Evolutionary conservation across 2,797 vertebrate species (phyloP).

Genomic region (Acrocephalus scirpaceus): DNA sequence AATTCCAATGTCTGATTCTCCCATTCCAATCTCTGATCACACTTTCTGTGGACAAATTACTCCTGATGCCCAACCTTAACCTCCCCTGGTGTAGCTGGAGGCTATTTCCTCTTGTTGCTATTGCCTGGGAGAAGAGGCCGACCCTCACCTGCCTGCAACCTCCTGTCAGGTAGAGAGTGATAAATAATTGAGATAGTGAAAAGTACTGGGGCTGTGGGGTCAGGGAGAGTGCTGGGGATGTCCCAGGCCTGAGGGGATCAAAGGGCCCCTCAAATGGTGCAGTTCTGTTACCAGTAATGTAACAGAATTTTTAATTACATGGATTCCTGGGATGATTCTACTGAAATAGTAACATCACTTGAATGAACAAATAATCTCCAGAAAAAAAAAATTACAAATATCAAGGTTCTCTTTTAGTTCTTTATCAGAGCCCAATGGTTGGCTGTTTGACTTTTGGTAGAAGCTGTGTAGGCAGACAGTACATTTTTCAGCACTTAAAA

Average conservation of each 20-base stretch:
- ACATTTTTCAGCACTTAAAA: background rate
- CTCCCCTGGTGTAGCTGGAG: background rate
- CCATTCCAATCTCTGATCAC: background rate
- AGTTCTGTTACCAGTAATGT: background rate
- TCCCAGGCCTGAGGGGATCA: background rate
- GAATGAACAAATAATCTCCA: background rate
- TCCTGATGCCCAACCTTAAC: background rate
- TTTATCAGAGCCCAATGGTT: background rate
- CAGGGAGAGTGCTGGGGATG: rapidly evolving
- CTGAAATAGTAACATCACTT: background rate
- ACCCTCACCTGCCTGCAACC: background rate
- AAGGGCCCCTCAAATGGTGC: too few relatives aligned
- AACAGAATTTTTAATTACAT: background rate
- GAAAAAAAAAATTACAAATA: background rate
- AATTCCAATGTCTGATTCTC: background rate
- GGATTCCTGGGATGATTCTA: background rate
- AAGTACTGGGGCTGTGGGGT: background rate
- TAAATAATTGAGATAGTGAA: background rate
- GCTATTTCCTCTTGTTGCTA: background rate
- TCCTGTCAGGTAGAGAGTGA: background rate
- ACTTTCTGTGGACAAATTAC: background rate
- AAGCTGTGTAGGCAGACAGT: background rate
- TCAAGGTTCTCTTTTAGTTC: background rate
- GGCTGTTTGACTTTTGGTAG: background rate
- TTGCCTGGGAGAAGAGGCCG: background rate